These are phyloP conservation scores for Drosophila diplacantha DNA, from an alignment of 2,888 invertebrate genomes.

Conservation along the genomic window DNA sequence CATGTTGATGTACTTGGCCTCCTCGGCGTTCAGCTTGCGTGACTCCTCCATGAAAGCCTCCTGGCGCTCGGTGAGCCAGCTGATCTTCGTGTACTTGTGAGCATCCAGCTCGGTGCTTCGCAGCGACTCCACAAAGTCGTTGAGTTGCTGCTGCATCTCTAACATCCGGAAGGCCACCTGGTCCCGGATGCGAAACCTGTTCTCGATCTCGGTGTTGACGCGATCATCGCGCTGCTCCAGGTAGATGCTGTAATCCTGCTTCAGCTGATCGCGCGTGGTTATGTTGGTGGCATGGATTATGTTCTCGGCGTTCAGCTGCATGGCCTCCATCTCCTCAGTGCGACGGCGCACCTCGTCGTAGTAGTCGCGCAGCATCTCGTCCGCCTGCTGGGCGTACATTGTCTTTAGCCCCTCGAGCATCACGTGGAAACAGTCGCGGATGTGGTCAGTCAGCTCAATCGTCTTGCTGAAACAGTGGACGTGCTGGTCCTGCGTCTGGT, in stretches of 20 bases:
- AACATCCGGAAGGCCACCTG: slow-evolving; percentile 64
- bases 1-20: slow-evolving; percentile 38
- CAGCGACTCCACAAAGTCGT: slow-evolving; percentile 58
- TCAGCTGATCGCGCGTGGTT: slow-evolving; percentile 54
- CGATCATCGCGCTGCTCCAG: slow-evolving; percentile 63
- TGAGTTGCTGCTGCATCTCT: slow-evolving; percentile 59
- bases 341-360: slow-evolving; percentile 54
- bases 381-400: slow-evolving; percentile 66
- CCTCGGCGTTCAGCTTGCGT: slow-evolving; percentile 58
- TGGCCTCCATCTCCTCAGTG: slow-evolving; percentile 47
- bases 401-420: slow-evolving; percentile 51
- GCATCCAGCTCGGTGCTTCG: slow-evolving; percentile 63
- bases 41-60: slow-evolving; percentile 64
- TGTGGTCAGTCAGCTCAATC: slow-evolving; percentile 68
- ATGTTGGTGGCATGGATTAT: slow-evolving; percentile 69
- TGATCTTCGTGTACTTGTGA: slow-evolving; percentile 67
- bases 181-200: slow-evolving; percentile 68
- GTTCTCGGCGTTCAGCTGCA: slow-evolving; percentile 65
- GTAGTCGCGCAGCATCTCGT: slow-evolving; percentile 65
- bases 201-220: slow-evolving; percentile 66
- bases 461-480: slow-evolving; percentile 58
- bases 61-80: slow-evolving; percentile 68
- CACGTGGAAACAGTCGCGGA: slow-evolving; percentile 62
- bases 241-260: slow-evolving; percentile 61
- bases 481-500: slow-evolving; percentile 67